These are phyloP conservation scores for Drosophila robusta DNA, from an alignment of 2,888 invertebrate genomes.

Conservation along the genomic window DNA sequence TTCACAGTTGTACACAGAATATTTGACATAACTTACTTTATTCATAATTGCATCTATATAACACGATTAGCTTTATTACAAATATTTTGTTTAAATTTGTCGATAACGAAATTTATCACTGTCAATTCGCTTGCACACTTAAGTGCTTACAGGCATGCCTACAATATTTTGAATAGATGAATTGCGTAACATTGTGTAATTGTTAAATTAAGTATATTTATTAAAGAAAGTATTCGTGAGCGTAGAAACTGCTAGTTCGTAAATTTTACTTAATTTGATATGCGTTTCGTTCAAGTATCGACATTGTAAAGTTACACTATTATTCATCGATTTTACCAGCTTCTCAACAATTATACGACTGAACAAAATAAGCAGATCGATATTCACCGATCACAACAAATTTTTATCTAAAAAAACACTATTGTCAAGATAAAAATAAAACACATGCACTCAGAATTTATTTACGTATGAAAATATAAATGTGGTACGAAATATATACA, in stretches of 20 bases:
- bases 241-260: background rate
- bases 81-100: background rate
- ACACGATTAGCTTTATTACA: background rate
- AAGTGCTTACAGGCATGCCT: background rate
- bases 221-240: background rate
- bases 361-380: slow-evolving; percentile 70
- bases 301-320: slow-evolving; percentile 8
- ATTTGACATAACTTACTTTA: background rate
- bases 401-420: slow-evolving; percentile 56
- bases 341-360: slow-evolving; percentile 62
- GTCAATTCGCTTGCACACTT: background rate
- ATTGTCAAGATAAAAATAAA: slow-evolving; percentile 74
- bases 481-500: slow-evolving; percentile 18
- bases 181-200: background rate
- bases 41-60: background rate
- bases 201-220: background rate
- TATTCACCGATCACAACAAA: slow-evolving; percentile 77
- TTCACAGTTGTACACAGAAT: too few species aligned
- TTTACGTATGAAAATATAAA: slow-evolving; percentile 30
- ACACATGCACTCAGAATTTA: slow-evolving; percentile 66
- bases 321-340: slow-evolving; percentile 36
- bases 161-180: background rate
- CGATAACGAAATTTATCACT: background rate
- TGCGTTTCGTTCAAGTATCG: too few species aligned
- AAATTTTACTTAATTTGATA: background rate